Percentiles rank a stretch among this genome's conserved stretches.
These are phyloP conservation scores for Tenthredo notha DNA, from an alignment of 2,888 invertebrate genomes.

Conservation along the genomic window DNA sequence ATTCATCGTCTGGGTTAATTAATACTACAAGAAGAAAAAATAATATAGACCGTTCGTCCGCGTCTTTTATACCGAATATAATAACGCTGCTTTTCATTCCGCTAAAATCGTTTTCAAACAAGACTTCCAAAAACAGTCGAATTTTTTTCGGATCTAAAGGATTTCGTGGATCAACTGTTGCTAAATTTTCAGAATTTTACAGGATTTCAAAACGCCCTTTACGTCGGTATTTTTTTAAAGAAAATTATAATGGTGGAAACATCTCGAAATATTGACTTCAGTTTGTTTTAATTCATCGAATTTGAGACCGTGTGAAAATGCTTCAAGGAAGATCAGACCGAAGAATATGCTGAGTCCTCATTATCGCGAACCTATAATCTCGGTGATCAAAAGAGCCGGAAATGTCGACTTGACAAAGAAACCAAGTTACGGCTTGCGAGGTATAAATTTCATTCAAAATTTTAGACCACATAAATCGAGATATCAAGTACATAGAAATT, in stretches of 20 bases:
- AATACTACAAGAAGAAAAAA: not conserved
- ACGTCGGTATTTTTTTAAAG: no score
- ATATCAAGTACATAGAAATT: not conserved
- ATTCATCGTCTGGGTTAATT: not conserved
- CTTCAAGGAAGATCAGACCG: not conserved
- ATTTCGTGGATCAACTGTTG: not conserved
- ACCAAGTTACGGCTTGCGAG: not conserved
- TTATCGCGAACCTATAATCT: not conserved
- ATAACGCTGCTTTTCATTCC: not conserved
- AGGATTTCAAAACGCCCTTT: not conserved
- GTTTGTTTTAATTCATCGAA: not conserved
- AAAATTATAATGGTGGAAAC: not conserved
- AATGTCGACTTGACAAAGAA: slow-evolving; percentile 22
- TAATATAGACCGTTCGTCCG: not conserved
- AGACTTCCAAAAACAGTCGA: not conserved
- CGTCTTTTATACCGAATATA: not conserved
- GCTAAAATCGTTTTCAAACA: not conserved
- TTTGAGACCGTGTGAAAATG: not conserved
- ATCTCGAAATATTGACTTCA: not conserved
- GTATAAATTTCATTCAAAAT: not conserved
- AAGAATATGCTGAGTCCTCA: not conserved
- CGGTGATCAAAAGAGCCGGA: slow-evolving; percentile 19
- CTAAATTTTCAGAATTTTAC: not conserved
- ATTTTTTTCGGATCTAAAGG: not conserved
- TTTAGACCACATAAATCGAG: not conserved